These are phyloP conservation scores for Euzetes globulus DNA, from an alignment of 2,888 invertebrate genomes.

Conservation along the genomic window DNA sequence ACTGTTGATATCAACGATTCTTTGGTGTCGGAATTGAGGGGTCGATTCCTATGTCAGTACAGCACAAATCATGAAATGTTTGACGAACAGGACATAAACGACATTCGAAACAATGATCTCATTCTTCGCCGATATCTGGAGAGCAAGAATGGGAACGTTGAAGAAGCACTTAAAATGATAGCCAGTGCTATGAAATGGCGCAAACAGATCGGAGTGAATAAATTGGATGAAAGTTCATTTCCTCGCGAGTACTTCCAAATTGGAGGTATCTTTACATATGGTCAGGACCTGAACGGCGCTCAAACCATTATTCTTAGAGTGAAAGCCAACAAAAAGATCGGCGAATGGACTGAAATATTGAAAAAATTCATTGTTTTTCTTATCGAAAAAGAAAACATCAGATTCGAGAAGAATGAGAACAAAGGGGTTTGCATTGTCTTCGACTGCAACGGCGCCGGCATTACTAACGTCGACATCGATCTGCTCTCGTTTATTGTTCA, in stretches of 20 bases:
- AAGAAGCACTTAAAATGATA: constrained; percentile 45
- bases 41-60: neutral
- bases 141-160: constrained; percentile 43
- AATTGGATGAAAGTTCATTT: neutral
- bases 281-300: neutral
- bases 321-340: constrained; percentile 6
- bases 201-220: constrained; percentile 42
- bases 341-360: neutral
- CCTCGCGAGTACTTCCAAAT: constrained; percentile 1
- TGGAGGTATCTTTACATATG: neutral
- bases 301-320: neutral
- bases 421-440: constrained; percentile 26
- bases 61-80: constrained; percentile 42
- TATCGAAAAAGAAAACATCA: constrained; percentile 6
- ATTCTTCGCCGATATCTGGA: constrained; percentile 45
- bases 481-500: constrained; percentile 27
- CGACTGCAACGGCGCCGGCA: constrained; percentile 30
- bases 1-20: neutral
- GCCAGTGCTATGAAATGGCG: constrained; percentile 46
- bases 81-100: constrained; percentile 46
- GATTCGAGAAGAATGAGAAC: neutral
- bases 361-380: constrained; percentile 15
- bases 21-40: neutral
- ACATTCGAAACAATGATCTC: constrained; percentile 44
- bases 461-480: constrained; percentile 24